Base-by-base conservation (phyloP, 2,113 vertebrate genomes). In the Blennius ocellaris region DNA sequence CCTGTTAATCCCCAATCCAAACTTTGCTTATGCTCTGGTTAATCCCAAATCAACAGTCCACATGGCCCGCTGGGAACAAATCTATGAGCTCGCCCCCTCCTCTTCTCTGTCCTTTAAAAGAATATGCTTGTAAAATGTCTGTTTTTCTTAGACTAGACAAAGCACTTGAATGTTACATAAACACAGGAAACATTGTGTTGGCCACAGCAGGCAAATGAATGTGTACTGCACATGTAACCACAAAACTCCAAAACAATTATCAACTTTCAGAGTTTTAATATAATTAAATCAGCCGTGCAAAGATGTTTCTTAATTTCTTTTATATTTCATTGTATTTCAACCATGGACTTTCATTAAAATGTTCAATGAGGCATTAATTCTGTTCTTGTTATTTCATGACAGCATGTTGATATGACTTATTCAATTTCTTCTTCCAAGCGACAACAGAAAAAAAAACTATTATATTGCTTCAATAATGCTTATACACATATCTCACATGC, bases 1-100 rank as follows among this genome's bases (percentile, higher is more conserved):
- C 71, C 39, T n/a, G 74, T 50, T 93, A 93, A 93, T 92, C 90
- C 87, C 76, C 79, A 81, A 68, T 51, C 57, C 82, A 91, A 93
- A 93, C 89, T 88, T 78, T 82, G 76, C 87, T 91, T 78, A 86
- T 60, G 76, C 84, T 90, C 84, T 40, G 59, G 40, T 90, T 89
- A 73, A 90, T 79, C 83, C 75, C 53, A 85, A 87, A 86, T 63
- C 68, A 81, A 76, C 76, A 78, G 50, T 54, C 78, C n/a, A 9
- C 49, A 71, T 53, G 75, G 69, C 81, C 63, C 59, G 50, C 79
- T 86, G 75, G 74, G 80, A 87, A 84, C 55, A 8, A 68, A 73
- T 54, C 57, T 52, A n/a, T n/a, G n/a, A 56, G 57, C 44, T 70
- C 71, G 7, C 71, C 65, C 45, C 49, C 43, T 65, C 67, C 66